Conservation (phyloP, 2,797 vertebrate genomes). For the Channa striata region DNA sequence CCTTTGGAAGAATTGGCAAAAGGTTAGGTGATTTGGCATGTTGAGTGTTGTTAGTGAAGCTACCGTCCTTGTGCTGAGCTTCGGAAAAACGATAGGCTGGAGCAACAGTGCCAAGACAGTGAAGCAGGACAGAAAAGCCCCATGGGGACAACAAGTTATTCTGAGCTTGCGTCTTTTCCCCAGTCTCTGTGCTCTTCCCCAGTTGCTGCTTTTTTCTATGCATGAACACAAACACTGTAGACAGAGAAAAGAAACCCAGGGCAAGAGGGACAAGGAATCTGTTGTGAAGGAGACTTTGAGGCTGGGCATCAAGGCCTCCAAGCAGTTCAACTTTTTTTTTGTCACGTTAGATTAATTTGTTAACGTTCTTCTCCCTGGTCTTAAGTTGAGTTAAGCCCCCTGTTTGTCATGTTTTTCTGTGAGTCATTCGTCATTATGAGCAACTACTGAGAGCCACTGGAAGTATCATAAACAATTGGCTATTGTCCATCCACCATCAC, state of each 20-base stretch:
- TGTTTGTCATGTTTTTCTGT: slow-evolving; percentile 30
- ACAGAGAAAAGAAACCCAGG: slow-evolving; percentile 39
- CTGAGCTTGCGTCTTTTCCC: slow-evolving; percentile 63
- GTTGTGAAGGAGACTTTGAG: slow-evolving; percentile 33
- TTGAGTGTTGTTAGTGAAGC: slow-evolving; percentile 24
- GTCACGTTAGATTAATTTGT: slow-evolving; percentile 20
- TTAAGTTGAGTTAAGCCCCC: not conserved
- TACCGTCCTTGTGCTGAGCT: slow-evolving; percentile 30
- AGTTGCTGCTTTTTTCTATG: slow-evolving; percentile 56
- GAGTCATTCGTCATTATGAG: slow-evolving; percentile 20
- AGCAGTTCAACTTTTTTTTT: slow-evolving; percentile 27
- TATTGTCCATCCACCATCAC: slow-evolving; percentile 56
- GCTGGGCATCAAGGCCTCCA: slow-evolving; percentile 21
- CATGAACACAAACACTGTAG: slow-evolving; percentile 55
- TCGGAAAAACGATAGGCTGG: slow-evolving; percentile 52
- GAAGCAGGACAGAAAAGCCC: slow-evolving; percentile 54
- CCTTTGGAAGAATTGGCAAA: slow-evolving; percentile 38
- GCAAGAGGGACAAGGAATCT: slow-evolving; percentile 35
- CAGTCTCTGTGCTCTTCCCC: slow-evolving; percentile 35
- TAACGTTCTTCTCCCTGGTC: slow-evolving; percentile 13
- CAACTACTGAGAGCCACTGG: slow-evolving; percentile 30
- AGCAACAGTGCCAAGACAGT: slow-evolving; percentile 35
- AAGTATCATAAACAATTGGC: slow-evolving; percentile 53
- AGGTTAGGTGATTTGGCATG: slow-evolving; percentile 5
- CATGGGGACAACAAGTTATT: slow-evolving; percentile 68